These are phyloP conservation scores for Oscheius sp. DNA, from an alignment of 1,140 invertebrate genomes.

Conservation along the genomic window DNA sequence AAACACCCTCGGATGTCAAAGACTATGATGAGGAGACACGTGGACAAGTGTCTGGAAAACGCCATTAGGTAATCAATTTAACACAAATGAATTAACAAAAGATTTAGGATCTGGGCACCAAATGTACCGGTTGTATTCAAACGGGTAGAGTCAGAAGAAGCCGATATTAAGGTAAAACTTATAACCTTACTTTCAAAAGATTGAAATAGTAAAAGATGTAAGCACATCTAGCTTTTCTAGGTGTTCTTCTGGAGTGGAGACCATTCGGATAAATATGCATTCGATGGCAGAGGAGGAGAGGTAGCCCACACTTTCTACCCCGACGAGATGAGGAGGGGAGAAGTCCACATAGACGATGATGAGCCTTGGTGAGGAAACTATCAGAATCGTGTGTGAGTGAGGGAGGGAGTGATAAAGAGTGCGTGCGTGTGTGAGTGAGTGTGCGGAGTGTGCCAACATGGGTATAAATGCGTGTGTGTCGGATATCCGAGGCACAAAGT, in stretches of 20 bases:
- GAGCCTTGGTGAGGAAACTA: constrained; percentile 21
- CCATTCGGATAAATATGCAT: not conserved
- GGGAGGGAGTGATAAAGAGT: too few relatives aligned
- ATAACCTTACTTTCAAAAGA: not conserved
- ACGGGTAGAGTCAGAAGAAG: not conserved
- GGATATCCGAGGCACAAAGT: too few relatives aligned
- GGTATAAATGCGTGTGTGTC: too few relatives aligned
- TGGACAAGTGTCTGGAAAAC: not conserved
- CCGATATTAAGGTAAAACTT: constrained; percentile 1
- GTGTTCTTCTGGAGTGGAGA: not conserved
- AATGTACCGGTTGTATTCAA: not conserved
- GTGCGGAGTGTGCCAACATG: too few relatives aligned
- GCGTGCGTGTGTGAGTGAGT: too few relatives aligned
- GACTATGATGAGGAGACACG: not conserved
- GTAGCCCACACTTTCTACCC: constrained; percentile 3
- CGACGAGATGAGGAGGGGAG: constrained; percentile 3
- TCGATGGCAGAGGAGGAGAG: not conserved
- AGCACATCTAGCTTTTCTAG: not conserved
- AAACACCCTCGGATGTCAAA: not conserved
- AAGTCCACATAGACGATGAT: constrained; percentile 34
- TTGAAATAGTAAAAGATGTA: not conserved
- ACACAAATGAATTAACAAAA: not conserved
- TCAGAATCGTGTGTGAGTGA: too few relatives aligned
- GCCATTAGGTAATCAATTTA: not conserved
- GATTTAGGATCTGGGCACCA: not conserved